Percentiles rank a stretch among this genome's conserved stretches.
Evolutionary conservation across 2,113 vertebrate genomes (phyloP).

Genomic region (Bubo scandiacus): DNA sequence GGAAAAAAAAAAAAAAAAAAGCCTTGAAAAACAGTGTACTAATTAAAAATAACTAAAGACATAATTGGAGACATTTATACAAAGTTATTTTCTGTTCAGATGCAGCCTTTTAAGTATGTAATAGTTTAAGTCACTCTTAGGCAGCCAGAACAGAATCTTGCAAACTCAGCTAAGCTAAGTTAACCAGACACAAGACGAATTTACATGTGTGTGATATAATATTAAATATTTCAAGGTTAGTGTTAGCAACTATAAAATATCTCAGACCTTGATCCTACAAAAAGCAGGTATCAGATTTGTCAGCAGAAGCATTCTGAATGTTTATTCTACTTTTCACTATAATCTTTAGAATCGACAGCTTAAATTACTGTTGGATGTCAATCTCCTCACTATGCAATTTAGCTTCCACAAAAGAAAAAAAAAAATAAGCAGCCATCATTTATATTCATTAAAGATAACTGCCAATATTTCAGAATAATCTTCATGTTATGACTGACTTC

Average conservation of each 20-base stretch:
- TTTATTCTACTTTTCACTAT: background rate
- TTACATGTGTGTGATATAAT: background rate
- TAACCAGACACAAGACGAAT: background rate
- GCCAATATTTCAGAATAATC: slow-evolving; percentile 33
- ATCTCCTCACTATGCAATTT: background rate
- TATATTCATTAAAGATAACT: slow-evolving; percentile 28
- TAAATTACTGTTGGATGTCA: slow-evolving; percentile 3
- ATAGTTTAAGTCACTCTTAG: background rate
- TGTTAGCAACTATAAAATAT: background rate
- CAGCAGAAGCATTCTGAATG: background rate
- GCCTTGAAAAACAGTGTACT: background rate
- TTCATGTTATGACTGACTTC: background rate
- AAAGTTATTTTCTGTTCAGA: background rate
- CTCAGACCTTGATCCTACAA: background rate
- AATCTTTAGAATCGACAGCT: background rate
- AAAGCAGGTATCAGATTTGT: background rate
- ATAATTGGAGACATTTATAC: background rate
- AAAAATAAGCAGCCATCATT: background rate
- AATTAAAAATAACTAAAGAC: slow-evolving; percentile 52
- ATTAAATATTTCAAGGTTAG: background rate
- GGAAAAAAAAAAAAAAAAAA: background rate
- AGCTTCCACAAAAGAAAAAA: background rate
- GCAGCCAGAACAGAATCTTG: background rate
- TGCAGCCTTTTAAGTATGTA: background rate
- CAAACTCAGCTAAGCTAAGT: background rate